Evolutionary conservation across 2,113 vertebrate species (phyloP), one percentile per base, ranked within the genome.

Genomic region (Corynorhinus townsendii): DNA sequence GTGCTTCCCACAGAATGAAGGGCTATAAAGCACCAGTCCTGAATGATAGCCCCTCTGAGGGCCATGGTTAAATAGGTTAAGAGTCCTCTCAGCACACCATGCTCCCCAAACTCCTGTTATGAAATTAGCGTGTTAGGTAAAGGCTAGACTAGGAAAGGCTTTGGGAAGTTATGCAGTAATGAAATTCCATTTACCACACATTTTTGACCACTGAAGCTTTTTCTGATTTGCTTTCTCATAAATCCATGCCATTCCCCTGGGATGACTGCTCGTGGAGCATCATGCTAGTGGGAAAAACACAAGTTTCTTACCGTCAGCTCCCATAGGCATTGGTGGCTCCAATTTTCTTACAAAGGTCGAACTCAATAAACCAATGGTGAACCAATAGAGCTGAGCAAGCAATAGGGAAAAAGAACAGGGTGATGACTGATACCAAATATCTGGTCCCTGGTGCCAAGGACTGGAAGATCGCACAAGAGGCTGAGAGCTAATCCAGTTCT

Each of bases 281-380:
- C 43, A 52, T 59, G 26, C 30, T 47, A 30, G 20, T 22, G 20
- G 59, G 30, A 43, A 72, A 84, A 82, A 24, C 19, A 54, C 66
- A 83, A 49, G 38, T 28, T 30, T 96, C 98, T 97, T 97, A 99
- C 99, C 96, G 96, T 93, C 22, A 99, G 98, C 89, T 99, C 99
- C 99, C 98, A 0, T 98, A 99, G 26, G 98, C 98, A 96, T 98
- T 99, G 79, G 99, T 97, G 0, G 83, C 35, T 66, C 98, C 98
- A 1, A 98, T 98, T 98, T 99, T 97, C 93, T 99, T 99, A 90
- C 98, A 99, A 80, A 99, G 98, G 28, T 98, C 98, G 69, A 99
- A 98, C 89, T 99, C 98, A 91, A 98, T 98, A 35, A 62, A 11
- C 56, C 24, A 62, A 62, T 62, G 56, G 99, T 98, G 94, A 99